Percentiles rank a stretch among this genome's conserved stretches.
Conservation (phyloP, 2,888 invertebrate genomes). For the Notocelia uddmanniana region DNA sequence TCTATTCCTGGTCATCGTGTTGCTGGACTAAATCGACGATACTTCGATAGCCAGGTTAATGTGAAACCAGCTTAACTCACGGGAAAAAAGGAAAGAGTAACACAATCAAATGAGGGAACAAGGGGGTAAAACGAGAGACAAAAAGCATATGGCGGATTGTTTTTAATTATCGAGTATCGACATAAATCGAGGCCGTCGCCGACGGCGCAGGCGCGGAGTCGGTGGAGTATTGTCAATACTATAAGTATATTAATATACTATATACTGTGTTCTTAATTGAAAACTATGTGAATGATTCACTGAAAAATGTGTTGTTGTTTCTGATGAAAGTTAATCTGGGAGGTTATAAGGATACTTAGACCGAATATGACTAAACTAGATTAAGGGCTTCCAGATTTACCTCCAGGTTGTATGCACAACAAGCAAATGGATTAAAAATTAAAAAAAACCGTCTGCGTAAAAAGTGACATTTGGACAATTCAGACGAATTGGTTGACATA, state of each 20-base stretch:
- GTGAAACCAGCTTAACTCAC: slow-evolving; percentile 69
- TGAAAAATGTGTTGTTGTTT: not conserved
- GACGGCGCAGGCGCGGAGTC: slow-evolving; percentile 69
- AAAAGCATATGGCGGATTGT: slow-evolving; percentile 85
- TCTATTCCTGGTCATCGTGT: not conserved
- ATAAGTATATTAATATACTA: not conserved
- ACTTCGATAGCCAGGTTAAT: slow-evolving; percentile 71
- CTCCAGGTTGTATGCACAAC: no score
- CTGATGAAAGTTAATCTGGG: not conserved
- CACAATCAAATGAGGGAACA: slow-evolving; percentile 86
- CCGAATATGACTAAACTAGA: no score
- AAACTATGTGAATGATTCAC: slow-evolving; percentile 8
- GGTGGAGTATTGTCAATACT: slow-evolving; percentile 25
- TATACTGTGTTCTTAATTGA: slow-evolving; percentile 12
- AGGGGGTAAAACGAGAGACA: slow-evolving; percentile 80
- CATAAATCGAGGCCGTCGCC: slow-evolving; percentile 85
- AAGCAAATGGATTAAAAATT: no score
- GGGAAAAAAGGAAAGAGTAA: slow-evolving; percentile 69
- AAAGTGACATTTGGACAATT: no score
- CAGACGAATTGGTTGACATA: no score
- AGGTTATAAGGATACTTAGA: not conserved
- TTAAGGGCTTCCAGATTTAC: no score
- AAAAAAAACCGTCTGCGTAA: no score
- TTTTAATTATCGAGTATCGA: slow-evolving; percentile 86
- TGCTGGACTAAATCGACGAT: slow-evolving; percentile 55